Evolutionary conservation across 2,797 vertebrate species (phyloP).

Genomic region (Intellagama lesueurii): DNA sequence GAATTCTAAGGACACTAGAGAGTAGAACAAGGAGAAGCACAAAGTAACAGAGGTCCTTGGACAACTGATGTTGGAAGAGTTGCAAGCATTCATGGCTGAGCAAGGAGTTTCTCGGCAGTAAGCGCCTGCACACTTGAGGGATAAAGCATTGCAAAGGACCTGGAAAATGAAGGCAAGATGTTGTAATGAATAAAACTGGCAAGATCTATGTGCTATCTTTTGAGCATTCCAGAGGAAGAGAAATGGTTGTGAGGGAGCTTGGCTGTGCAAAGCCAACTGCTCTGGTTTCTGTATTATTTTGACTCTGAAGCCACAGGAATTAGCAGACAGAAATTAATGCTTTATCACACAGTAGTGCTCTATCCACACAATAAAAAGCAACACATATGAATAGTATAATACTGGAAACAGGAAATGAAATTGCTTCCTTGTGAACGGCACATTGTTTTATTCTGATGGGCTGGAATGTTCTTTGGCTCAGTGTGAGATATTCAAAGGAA

Average conservation of each 20-base stretch:
- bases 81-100: not conserved
- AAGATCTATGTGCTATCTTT: not conserved
- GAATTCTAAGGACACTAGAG: too few species aligned
- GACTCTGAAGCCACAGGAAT: not conserved
- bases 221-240: not conserved
- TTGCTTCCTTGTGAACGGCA: not conserved
- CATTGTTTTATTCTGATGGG: constrained; percentile 1
- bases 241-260: not conserved
- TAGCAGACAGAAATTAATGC: not conserved
- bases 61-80: not conserved
- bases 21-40: not conserved
- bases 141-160: not conserved
- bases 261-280: not conserved
- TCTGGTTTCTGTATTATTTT: not conserved
- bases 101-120: not conserved
- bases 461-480: not conserved
- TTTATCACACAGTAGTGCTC: not conserved
- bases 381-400: not conserved
- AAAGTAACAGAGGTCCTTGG: not conserved
- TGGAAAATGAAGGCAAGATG: not conserved
- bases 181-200: not conserved
- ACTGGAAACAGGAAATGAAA: not conserved
- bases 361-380: not conserved
- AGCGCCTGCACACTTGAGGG: not conserved
- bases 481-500: not conserved